Percentiles rank a stretch among this genome's conserved stretches.
These are phyloP conservation scores for Numenius arquata DNA, from an alignment of 2,113 vertebrate species.

Conservation along the genomic window DNA sequence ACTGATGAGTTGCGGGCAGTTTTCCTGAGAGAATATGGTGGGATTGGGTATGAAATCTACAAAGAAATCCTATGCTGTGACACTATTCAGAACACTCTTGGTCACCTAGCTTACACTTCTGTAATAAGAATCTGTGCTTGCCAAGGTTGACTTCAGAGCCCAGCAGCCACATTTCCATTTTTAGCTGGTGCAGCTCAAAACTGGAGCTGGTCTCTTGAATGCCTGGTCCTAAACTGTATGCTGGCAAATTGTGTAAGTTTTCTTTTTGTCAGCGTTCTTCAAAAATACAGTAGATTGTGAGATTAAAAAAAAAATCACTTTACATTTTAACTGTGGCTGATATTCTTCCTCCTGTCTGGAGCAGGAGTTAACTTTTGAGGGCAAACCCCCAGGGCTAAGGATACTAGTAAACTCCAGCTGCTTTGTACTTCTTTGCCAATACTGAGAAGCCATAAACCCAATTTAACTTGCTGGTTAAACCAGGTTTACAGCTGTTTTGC, in stretches of 20 bases:
- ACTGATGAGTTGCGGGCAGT: neutral
- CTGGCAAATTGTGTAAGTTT: neutral
- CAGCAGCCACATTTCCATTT: neutral
- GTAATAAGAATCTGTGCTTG: neutral
- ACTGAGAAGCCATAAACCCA: slow-evolving; percentile 21
- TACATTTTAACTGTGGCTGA: neutral
- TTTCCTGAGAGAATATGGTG: neutral
- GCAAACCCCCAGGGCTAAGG: neutral
- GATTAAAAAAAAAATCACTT: neutral
- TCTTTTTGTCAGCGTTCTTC: neutral
- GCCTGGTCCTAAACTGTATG: neutral
- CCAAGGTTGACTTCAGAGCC: neutral
- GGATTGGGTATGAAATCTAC: neutral
- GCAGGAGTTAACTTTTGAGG: neutral
- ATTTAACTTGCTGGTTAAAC: slow-evolving; percentile 47
- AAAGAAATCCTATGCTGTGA: neutral
- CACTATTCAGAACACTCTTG: neutral
- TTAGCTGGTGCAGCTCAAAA: neutral
- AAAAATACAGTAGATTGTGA: neutral
- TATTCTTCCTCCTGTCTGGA: neutral
- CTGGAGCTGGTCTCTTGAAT: neutral
- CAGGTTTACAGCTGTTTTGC: slow-evolving; percentile 51
- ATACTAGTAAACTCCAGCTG: slow-evolving; percentile 28
- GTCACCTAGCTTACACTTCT: neutral
- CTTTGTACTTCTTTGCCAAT: slow-evolving; percentile 46